These are phyloP conservation scores for Aphelocoma californica DNA, from an alignment of 2,797 vertebrate species.

Conservation along the genomic window DNA sequence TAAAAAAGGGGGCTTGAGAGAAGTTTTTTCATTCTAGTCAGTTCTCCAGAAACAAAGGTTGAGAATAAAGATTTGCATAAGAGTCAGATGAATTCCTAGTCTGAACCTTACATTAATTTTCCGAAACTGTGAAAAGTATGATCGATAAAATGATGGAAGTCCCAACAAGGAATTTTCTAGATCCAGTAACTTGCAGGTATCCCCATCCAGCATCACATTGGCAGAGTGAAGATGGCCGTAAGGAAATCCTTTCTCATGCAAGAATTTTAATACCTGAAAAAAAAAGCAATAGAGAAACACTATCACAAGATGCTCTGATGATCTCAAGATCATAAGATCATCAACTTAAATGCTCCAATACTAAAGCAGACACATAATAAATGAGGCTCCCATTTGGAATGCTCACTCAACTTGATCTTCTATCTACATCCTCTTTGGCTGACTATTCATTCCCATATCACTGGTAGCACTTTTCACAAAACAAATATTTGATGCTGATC, in stretches of 20 bases:
- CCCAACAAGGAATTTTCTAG: slow-evolving; percentile 93
- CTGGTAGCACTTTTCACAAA: not conserved
- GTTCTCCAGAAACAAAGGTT: not conserved
- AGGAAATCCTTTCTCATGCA: slow-evolving; percentile 89
- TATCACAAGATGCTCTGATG: not conserved
- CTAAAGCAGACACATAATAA: not conserved
- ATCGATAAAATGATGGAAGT: slow-evolving; percentile 87
- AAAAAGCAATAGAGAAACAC: not conserved
- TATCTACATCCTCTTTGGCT: not conserved
- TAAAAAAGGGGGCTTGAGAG: not conserved
- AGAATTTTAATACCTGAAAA: slow-evolving; percentile 87
- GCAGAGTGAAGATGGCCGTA: slow-evolving; percentile 93
- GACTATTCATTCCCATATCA: not conserved
- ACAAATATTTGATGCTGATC: not conserved
- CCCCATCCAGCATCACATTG: slow-evolving; percentile 89
- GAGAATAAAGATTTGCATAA: not conserved
- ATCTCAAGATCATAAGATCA: not conserved
- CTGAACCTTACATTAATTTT: slow-evolving; percentile 90
- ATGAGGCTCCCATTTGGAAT: not conserved
- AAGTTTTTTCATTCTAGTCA: not conserved
- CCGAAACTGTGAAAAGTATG: slow-evolving; percentile 86
- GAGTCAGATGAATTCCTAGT: not conserved
- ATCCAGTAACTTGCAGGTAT: slow-evolving; percentile 87
- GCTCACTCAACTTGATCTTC: not conserved
- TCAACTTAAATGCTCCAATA: not conserved